A percentile compares a stretch with the other conserved stretches of the same genome.
Conservation (phyloP, 2,888 invertebrate species). For the Amaurobius ferox region DNA sequence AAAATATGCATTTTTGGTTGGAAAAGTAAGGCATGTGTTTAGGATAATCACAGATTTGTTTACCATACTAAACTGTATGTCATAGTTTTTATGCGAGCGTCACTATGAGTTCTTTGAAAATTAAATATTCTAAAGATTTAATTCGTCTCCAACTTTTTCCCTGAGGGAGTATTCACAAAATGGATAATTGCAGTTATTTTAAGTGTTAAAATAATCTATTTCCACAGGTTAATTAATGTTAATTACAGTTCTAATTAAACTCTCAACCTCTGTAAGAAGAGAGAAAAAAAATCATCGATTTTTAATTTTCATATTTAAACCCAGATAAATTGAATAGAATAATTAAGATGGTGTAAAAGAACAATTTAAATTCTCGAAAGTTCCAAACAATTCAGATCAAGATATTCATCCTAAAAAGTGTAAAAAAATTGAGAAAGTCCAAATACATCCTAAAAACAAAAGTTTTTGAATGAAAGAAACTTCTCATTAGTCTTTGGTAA, state of each 20-base stretch:
- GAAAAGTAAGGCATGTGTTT: no score
- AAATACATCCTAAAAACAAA: not conserved
- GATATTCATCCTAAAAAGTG: not conserved
- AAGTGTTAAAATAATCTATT: no score
- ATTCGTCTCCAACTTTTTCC: no score
- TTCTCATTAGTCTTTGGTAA: slow-evolving; percentile 60
- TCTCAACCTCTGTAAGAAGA: not conserved
- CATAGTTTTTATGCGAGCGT: no score
- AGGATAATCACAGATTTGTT: no score
- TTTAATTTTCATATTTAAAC: slow-evolving; percentile 24
- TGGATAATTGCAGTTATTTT: no score
- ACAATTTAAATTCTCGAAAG: slow-evolving; percentile 33
- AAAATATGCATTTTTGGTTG: no score
- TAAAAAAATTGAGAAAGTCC: not conserved
- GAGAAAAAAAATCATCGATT: not conserved
- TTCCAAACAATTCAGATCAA: not conserved
- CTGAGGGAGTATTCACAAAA: no score
- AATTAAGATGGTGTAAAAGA: slow-evolving; percentile 41
- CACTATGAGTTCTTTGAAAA: no score
- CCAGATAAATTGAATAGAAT: slow-evolving; percentile 33
- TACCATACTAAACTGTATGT: no score
- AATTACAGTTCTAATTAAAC: slow-evolving; percentile 29
- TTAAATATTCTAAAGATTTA: no score
- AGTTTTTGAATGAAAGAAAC: slow-evolving; percentile 27
- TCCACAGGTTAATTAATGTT: slow-evolving; percentile 37